phyloP scores from a whole-genome alignment of 1,140 invertebrate genomes.

The Bradysia coprophila region DNA sequence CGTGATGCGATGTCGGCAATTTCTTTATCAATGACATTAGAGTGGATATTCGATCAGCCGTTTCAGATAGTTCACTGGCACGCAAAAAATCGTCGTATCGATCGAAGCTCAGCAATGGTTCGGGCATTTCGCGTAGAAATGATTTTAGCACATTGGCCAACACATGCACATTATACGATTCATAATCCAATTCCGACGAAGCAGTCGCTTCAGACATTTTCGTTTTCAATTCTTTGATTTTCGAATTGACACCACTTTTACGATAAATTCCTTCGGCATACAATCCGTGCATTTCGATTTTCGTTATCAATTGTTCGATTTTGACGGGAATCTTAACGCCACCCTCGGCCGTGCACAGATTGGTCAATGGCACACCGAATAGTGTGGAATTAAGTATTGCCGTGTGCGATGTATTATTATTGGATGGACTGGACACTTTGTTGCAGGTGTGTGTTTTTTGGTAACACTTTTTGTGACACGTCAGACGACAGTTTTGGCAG shows the following conservation, averaged over 20 bases:
- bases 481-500: constrained; percentile 74
- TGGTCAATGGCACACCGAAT: constrained; percentile 56
- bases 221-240: constrained; percentile 50
- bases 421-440: constrained; percentile 13
- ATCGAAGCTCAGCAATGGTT: constrained; percentile 83
- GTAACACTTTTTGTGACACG: constrained; percentile 89
- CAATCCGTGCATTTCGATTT: constrained; percentile 79
- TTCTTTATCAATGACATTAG: constrained; percentile 76
- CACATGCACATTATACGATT: constrained; percentile 70
- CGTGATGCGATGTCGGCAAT: constrained; percentile 74
- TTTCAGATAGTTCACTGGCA: constrained; percentile 63
- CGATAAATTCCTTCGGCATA: constrained; percentile 88
- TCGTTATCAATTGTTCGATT: constrained; percentile 70
- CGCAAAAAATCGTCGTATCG: constrained; percentile 87
- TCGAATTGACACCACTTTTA: constrained; percentile 73
- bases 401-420: neutral
- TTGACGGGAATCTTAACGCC: constrained; percentile 55
- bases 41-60: constrained; percentile 62
- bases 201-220: constrained; percentile 50
- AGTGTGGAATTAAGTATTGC: constrained; percentile 18
- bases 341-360: constrained; percentile 47
- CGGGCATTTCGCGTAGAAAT: constrained; percentile 83
- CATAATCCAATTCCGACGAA: constrained; percentile 44
- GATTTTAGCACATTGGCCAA: constrained; percentile 79
- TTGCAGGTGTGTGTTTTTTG: constrained; percentile 26